A percentile compares a stretch with the other conserved stretches of the same genome.
Conservation (phyloP, 2,888 invertebrate species). For the Ariolimax columbianus region DNA sequence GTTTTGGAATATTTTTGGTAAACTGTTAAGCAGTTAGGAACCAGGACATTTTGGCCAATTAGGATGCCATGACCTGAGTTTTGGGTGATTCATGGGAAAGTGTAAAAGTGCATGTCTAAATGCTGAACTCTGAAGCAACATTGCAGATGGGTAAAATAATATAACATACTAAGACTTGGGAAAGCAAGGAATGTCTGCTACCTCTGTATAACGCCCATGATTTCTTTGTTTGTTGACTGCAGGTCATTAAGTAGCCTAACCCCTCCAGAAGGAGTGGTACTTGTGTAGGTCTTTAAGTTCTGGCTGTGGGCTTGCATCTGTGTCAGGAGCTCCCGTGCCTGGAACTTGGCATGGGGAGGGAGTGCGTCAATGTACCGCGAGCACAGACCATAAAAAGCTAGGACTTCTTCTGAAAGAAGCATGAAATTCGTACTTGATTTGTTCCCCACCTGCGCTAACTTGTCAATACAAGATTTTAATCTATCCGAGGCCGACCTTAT, state of each 20-base stretch:
- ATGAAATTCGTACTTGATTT: conserved; percentile 84
- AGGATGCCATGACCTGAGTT: too few relatives aligned
- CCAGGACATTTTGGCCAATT: too few relatives aligned
- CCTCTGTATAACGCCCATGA: conserved; percentile 84
- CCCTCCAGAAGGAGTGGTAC: conserved; percentile 67
- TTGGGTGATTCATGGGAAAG: too few relatives aligned
- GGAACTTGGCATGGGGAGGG: conserved; percentile 92
- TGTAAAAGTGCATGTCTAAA: too few relatives aligned
- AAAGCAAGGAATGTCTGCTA: background rate
- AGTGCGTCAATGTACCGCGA: conserved; percentile 90
- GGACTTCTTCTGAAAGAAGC: conserved; percentile 87
- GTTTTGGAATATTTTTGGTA: too few relatives aligned
- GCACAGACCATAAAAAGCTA: conserved; percentile 89
- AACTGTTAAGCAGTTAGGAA: too few relatives aligned
- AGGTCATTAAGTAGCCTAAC: conserved; percentile 68
- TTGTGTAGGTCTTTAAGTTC: conserved; percentile 70
- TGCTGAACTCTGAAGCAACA: too few relatives aligned
- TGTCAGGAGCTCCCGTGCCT: conserved; percentile 84
- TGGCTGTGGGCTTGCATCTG: conserved; percentile 69
- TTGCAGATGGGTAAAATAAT: too few relatives aligned
- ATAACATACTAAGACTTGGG: background rate
- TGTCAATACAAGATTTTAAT: conserved; percentile 69
- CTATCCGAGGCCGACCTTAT: conserved; percentile 67
- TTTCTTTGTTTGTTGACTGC: conserved; percentile 69
- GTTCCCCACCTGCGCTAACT: conserved; percentile 69